Percentiles rank a stretch among this genome's conserved stretches.
These are phyloP conservation scores for Gallinago jamesoni DNA, from an alignment of 2,113 vertebrate species.

Conservation along the genomic window DNA sequence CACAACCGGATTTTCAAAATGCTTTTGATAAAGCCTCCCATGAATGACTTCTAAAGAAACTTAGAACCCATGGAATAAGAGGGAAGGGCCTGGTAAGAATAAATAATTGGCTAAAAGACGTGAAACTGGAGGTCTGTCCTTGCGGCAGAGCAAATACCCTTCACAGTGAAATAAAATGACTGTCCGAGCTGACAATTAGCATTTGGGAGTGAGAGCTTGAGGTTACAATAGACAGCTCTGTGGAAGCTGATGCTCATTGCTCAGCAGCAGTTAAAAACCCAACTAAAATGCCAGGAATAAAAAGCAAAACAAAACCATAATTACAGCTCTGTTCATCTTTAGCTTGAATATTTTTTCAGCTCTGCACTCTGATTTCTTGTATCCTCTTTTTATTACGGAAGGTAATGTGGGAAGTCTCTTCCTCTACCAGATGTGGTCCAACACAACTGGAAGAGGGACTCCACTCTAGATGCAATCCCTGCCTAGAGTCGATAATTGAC, in stretches of 20 bases:
- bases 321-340: background rate
- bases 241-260: background rate
- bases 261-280: background rate
- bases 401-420: background rate
- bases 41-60: background rate
- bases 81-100: background rate
- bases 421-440: background rate
- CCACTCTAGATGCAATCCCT: background rate
- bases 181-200: background rate
- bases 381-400: background rate
- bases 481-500: background rate
- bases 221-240: background rate
- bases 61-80: background rate
- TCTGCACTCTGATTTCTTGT: background rate
- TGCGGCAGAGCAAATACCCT: background rate
- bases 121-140: background rate
- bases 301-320: background rate
- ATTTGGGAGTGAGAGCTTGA: background rate
- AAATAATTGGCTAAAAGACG: background rate
- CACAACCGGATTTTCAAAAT: background rate
- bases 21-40: background rate
- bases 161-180: background rate
- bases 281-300: background rate
- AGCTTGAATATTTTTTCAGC: background rate
- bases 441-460: background rate